Evolutionary conservation across 2,113 vertebrate genomes (phyloP).

Genomic region (Triplophysa rosa): DNA sequence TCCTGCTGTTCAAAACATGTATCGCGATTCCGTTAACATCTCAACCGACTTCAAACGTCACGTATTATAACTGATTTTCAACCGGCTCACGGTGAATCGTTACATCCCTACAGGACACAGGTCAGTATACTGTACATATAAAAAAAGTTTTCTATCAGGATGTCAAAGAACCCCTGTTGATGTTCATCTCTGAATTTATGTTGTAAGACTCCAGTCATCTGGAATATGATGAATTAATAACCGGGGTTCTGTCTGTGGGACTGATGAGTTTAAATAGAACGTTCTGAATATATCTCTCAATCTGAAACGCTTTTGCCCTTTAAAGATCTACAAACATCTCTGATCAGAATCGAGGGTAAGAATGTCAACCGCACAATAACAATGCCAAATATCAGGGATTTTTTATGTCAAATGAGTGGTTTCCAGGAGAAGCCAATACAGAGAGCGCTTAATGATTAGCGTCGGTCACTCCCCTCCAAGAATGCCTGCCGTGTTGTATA

Average conservation of each 20-base stretch:
- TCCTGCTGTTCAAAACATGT: no score
- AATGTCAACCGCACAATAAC: slow-evolving; percentile 3
- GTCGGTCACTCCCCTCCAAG: not conserved
- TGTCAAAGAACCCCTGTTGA: slow-evolving; percentile 13
- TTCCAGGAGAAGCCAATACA: slow-evolving; percentile 16
- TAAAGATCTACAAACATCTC: slow-evolving; percentile 46
- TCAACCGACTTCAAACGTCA: no score
- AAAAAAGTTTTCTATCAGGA: slow-evolving; percentile 26
- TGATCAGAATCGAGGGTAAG: slow-evolving; percentile 4
- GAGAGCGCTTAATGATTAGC: slow-evolving; percentile 4
- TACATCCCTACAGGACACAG: not conserved
- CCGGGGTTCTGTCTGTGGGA: slow-evolving; percentile 36
- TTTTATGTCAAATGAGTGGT: slow-evolving; percentile 5
- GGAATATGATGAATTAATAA: slow-evolving; percentile 57
- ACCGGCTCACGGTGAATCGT: no score
- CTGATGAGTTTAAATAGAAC: slow-evolving; percentile 47
- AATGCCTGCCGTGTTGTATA: slow-evolving; percentile 20
- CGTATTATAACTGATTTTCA: no score
- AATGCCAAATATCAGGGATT: not conserved
- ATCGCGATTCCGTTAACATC: no score
- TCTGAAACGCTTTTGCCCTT: slow-evolving; percentile 52
- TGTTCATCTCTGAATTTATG: slow-evolving; percentile 33
- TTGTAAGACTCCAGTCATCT: slow-evolving; percentile 43
- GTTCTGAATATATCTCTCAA: slow-evolving; percentile 53
- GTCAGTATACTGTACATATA: not conserved